phyloP scores from a whole-genome alignment of 2,113 vertebrate genomes.

The Plecturocebus donacophilus region DNA sequence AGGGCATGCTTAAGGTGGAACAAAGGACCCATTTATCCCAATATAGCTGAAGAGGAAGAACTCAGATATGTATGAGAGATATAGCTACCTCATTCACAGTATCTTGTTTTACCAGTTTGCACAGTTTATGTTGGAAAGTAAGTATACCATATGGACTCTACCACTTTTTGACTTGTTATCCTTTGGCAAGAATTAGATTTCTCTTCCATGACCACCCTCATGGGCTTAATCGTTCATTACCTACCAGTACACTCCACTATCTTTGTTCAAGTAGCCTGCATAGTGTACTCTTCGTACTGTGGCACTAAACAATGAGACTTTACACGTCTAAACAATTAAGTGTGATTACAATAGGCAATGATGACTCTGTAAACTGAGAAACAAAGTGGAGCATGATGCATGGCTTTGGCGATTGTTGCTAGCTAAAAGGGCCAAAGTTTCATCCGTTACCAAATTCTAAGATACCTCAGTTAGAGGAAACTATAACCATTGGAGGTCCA shows the following conservation, averaged over 20 bases:
- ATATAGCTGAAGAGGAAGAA: neutral
- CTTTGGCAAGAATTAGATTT: neutral
- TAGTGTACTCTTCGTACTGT: neutral
- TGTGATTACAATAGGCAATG: neutral
- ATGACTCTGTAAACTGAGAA: neutral
- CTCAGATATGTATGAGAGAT: accelerated
- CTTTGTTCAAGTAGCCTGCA: neutral
- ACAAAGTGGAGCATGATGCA: neutral
- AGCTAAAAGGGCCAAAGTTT: neutral
- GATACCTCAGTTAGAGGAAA: neutral
- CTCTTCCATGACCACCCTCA: neutral
- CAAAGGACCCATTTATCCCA: neutral
- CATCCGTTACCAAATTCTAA: neutral
- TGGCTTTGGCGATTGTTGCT: neutral
- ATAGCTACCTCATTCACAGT: accelerated
- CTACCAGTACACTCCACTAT: neutral
- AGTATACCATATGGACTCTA: neutral
- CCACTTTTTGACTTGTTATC: neutral
- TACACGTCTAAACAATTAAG: neutral
- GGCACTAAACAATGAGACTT: neutral
- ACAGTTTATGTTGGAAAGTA: neutral
- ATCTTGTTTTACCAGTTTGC: neutral
- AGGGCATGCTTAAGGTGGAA: neutral
- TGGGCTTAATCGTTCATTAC: neutral
- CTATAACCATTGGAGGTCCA: neutral